These are phyloP conservation scores for western clawed frog (Xenopus tropicalis) DNA, from an alignment of 2,113 vertebrate species.

Conservation along the genomic window DNA sequence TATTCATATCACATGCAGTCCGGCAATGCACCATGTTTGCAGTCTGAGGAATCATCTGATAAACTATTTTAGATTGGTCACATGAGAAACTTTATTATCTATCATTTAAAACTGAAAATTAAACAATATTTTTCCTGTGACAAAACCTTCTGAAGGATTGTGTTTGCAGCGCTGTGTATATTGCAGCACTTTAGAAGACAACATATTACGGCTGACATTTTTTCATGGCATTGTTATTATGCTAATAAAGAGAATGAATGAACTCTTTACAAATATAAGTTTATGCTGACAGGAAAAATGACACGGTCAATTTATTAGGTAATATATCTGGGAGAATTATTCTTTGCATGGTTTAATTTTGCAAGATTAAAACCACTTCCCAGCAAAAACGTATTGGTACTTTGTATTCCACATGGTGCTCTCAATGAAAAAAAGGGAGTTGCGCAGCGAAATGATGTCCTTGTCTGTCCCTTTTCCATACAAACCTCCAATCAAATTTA, in stretches of 20 bases:
- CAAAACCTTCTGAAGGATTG: background rate
- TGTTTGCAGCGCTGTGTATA: background rate
- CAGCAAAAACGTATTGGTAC: slow-evolving; percentile 48
- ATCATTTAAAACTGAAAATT: background rate
- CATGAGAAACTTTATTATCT: background rate
- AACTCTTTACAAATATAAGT: slow-evolving; percentile 21
- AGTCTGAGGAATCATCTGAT: no score
- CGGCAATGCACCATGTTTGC: no score
- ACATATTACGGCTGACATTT: background rate
- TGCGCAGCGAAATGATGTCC: slow-evolving; percentile 88
- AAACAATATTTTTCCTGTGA: background rate
- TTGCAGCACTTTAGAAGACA: background rate
- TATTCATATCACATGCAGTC: no score
- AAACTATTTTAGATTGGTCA: background rate
- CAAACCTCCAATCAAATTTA: slow-evolving; percentile 92
- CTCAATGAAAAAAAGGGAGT: slow-evolving; percentile 68
- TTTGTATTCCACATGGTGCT: slow-evolving; percentile 70
- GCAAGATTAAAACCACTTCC: slow-evolving; percentile 52
- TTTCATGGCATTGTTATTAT: slow-evolving; percentile 18
- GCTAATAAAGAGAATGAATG: slow-evolving; percentile 13
- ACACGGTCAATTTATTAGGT: slow-evolving; percentile 18
- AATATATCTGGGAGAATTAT: slow-evolving; percentile 21
- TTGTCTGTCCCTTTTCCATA: slow-evolving; percentile 83
- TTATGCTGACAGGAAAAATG: slow-evolving; percentile 35
- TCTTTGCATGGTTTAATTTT: slow-evolving; percentile 51